These are phyloP conservation scores for Caenorhabditis becei DNA, from an alignment of 2,888 invertebrate genomes.

Conservation along the genomic window DNA sequence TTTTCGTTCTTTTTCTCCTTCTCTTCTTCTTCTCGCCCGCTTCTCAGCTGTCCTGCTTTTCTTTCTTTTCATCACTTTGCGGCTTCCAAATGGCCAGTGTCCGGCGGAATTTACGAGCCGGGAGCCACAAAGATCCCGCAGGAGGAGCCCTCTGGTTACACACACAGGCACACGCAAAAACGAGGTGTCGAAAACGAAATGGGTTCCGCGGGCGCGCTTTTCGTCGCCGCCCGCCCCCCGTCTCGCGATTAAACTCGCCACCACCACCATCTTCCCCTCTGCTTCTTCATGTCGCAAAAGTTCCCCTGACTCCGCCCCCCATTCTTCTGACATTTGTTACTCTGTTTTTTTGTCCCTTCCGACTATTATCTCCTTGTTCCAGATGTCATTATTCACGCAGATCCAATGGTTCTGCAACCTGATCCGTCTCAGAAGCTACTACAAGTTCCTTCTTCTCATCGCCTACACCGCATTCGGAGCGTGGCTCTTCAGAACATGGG, in stretches of 20 bases:
- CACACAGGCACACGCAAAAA: conserved; percentile 42
- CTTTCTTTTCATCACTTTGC: too few species aligned
- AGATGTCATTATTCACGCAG: conserved; percentile 43
- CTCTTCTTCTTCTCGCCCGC: conserved; percentile 4
- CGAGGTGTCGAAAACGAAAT: conserved; percentile 60
- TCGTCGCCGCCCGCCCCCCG: conserved; percentile 12
- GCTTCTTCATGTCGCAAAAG: conserved; percentile 20
- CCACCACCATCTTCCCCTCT: conserved; percentile 23
- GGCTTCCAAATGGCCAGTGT: conserved; percentile 40
- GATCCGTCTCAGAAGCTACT: conserved; percentile 56
- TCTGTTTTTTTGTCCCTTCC: not conserved
- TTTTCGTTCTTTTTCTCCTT: conserved; percentile 24
- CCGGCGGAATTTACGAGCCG: conserved; percentile 43
- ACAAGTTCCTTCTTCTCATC: conserved; percentile 69
- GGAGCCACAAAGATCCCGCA: conserved; percentile 18
- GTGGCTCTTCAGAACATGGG: conserved; percentile 73
- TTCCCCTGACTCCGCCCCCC: conserved; percentile 4
- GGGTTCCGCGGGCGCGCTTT: conserved; percentile 29
- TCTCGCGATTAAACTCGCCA: conserved; percentile 38
- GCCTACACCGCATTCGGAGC: conserved; percentile 78
- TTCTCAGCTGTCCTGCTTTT: conserved; percentile 23
- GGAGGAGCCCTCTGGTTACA: conserved; percentile 17
- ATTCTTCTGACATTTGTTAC: not conserved
- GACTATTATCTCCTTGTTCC: conserved; percentile 11
- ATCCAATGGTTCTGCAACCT: conserved; percentile 49